Evolutionary conservation across 2,113 vertebrate species (phyloP).

Genomic region (Semnornis frantzii): DNA sequence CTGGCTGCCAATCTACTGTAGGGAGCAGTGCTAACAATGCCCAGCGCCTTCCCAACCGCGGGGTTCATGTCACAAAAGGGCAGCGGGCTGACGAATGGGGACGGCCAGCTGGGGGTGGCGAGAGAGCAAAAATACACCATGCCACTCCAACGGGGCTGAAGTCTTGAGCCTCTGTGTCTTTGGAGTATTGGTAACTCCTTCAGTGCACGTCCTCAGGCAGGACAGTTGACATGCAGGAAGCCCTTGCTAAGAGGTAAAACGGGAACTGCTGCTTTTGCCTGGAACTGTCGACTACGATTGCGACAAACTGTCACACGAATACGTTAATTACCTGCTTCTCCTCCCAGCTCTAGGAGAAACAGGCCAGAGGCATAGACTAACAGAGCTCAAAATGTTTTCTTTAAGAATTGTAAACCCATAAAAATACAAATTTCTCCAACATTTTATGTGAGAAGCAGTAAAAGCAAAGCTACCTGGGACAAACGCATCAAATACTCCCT

Average conservation of each 20-base stretch:
- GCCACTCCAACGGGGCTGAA: neutral
- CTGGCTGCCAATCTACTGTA: constrained; percentile 62
- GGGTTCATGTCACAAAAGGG: constrained; percentile 28
- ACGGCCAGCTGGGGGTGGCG: neutral
- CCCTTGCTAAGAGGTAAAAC: neutral
- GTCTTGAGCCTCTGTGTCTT: neutral
- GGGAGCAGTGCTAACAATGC: constrained; percentile 35
- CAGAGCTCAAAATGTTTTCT: neutral
- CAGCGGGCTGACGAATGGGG: neutral
- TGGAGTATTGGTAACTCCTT: neutral
- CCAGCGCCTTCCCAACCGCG: neutral
- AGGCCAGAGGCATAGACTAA: neutral
- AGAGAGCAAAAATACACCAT: neutral
- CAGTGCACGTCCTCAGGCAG: neutral
- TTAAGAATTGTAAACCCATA: neutral
- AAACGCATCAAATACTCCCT: neutral
- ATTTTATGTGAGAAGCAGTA: neutral
- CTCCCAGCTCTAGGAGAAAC: neutral
- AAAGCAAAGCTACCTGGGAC: neutral
- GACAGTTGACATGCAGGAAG: neutral
- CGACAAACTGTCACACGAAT: neutral
- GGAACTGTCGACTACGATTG: neutral
- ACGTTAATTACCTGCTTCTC: neutral
- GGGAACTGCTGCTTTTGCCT: neutral
- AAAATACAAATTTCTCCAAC: neutral